Conservation (phyloP, 2,888 invertebrate species). For the Cheilosia impressa region DNA sequence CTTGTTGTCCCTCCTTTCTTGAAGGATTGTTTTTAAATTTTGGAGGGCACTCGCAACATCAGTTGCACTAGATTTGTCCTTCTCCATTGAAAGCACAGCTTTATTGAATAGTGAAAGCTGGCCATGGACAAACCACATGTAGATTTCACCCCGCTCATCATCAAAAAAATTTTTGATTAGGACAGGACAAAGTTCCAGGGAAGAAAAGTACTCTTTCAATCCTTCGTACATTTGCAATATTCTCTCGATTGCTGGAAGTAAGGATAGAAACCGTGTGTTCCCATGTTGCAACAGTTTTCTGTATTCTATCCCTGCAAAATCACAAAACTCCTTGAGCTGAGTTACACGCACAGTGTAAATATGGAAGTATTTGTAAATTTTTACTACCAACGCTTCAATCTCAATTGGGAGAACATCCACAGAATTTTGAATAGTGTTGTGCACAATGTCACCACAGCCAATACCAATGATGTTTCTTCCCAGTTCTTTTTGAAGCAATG, state of each 20-base stretch:
- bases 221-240: constrained; percentile 1
- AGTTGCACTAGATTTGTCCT: too few relatives aligned
- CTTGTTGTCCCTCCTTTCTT: background rate
- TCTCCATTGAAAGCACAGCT: too few relatives aligned
- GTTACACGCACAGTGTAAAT: background rate
- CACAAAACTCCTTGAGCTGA: background rate
- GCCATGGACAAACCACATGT: too few relatives aligned
- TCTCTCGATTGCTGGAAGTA: too few relatives aligned
- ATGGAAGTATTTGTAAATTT: constrained; percentile 4
- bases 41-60: too few relatives aligned
- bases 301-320: background rate
- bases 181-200: too few relatives aligned
- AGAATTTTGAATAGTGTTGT: constrained; percentile 1
- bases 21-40: too few relatives aligned
- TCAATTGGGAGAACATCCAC: constrained; percentile 3
- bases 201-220: background rate
- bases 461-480: background rate
- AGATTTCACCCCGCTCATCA: too few relatives aligned
- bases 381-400: constrained; percentile 2
- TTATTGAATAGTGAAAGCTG: too few relatives aligned
- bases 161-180: too few relatives aligned
- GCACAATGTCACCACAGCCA: background rate
- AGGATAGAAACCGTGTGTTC: too few relatives aligned
- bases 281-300: too few relatives aligned
- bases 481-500: background rate